Conservation (phyloP, 2,797 vertebrate genomes). For the Artibeus jamaicensis region DNA sequence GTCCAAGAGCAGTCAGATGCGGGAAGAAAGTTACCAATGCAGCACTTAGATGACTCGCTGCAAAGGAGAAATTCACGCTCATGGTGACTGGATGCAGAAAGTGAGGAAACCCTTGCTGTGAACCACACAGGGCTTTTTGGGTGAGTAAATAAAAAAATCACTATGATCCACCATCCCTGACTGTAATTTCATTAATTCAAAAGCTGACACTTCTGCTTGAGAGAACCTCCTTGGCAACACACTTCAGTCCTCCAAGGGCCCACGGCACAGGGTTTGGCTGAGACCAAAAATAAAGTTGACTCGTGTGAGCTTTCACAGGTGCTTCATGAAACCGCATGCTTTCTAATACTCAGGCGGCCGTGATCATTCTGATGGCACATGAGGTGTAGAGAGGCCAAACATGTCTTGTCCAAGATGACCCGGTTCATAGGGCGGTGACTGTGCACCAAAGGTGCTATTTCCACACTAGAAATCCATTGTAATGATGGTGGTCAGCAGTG, state of each 20-base stretch:
- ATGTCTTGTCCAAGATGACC: neutral
- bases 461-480: neutral
- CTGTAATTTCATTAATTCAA: neutral
- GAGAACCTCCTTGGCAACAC: neutral
- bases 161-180: neutral
- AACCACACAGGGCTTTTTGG: neutral
- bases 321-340: fast-evolving
- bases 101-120: neutral
- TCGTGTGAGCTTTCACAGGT: fast-evolving
- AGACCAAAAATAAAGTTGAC: neutral
- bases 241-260: neutral
- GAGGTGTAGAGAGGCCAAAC: neutral
- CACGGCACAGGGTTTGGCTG: no score
- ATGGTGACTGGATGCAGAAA: neutral
- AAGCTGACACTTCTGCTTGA: neutral
- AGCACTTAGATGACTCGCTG: neutral
- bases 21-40: slow-evolving; percentile 24
- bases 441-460: neutral
- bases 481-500: no score
- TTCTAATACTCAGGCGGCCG: neutral
- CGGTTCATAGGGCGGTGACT: neutral
- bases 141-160: neutral
- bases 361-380: fast-evolving
- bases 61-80: neutral
- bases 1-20: neutral